Evolutionary conservation across 2,888 invertebrate species (phyloP), one percentile per base, ranked within the genome.

Genomic region (Cheiracanthium punctorium): DNA sequence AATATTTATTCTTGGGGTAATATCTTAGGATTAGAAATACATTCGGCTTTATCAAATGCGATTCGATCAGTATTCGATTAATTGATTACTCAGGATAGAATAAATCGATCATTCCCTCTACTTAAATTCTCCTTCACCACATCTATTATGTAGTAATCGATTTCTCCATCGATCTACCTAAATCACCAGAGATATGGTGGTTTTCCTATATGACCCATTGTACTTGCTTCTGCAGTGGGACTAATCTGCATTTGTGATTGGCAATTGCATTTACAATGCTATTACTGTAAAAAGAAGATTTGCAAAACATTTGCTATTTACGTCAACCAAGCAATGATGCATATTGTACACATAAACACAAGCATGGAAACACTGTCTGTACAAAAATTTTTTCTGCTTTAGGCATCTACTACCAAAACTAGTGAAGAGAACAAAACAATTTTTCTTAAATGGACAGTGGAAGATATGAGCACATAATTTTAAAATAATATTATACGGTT

Each of bases 141-240:
- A 75, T 74, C 81, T 81, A 70, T 81, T 81, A 81, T 81, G 81
- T 74, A 65, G 69, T 74, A 74, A 81, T 81, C 81, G 74, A 80
- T 80, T 80, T 52, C 58, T n/a, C 48, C 29, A 79, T 79, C 79
- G 79, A 80, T 80, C 48, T 69, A 72, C 74, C 73, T 69, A 69
- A 81, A 74, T 75, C 69, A 48, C 48, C 29, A 65, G 81, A 69
- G 74, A 81, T 81, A 81, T 69, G 52, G 74, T 48, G 48, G 48
- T 48, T 7, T 48, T 48, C 48, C 2, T 17, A 7, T 48, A 17
- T 48, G n/a, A n/a, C 17, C 17, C 48, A 48, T 48, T 48, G 48
- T 48, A 10, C 17, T 48, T 48, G 48, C 17, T 48, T 48, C 14
- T 17, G 17, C 10, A 48, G 48, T 17, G 48, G 8, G 17, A 17